Base-by-base conservation (phyloP, 2,113 vertebrate species). In the Macquaria ambigua region DNA sequence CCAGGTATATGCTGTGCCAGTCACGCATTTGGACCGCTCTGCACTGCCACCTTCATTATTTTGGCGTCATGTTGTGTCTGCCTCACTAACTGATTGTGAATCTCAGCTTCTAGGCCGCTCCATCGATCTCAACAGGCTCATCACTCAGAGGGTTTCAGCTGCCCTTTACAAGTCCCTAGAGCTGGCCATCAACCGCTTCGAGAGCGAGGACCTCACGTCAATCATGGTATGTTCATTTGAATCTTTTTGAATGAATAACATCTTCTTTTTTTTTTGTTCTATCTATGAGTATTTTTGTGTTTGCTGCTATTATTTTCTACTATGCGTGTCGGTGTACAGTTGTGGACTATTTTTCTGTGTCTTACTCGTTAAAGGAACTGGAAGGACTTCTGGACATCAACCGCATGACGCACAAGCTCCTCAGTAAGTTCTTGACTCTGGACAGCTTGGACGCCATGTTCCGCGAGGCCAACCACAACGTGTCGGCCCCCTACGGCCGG, bases 381-480 rank as follows among this genome's bases (percentile, higher is more conserved):
- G 98, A 99, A 84, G 98, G 98, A 95, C 95, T 99, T 43, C 94
- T 99, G 90, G 98, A 99, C 69, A 97, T 99, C 79, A 99, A 99
- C 79, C 96, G 98, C 21, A 93, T 99, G 94, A 98, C 98, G 0
- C 98, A 99, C 90, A 96, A 98, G 81, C 96, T 99, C 75, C 97
- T 99, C 46, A 97, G 97, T 79, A 99, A 99, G 92, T 98, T 97
- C 93, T 95, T 99, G 97, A 99, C 98, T 0, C 93, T 99, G 95
- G 98, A 99, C 94, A 99, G 98, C 93, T 96, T 99, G 6, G 97
- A 99, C 6, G 98, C 98, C 96, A 99, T 99, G 98, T 99, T 99
- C 93, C 96, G 98, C 0, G 98, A 99, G 86, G 98, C 98, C 94
- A 99, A 99, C 91, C 98, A 99, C 95, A 99, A 99, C 0, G 98